Evolutionary conservation across 2,113 vertebrate species (phyloP).

Genomic region (Danionella cerebrum): DNA sequence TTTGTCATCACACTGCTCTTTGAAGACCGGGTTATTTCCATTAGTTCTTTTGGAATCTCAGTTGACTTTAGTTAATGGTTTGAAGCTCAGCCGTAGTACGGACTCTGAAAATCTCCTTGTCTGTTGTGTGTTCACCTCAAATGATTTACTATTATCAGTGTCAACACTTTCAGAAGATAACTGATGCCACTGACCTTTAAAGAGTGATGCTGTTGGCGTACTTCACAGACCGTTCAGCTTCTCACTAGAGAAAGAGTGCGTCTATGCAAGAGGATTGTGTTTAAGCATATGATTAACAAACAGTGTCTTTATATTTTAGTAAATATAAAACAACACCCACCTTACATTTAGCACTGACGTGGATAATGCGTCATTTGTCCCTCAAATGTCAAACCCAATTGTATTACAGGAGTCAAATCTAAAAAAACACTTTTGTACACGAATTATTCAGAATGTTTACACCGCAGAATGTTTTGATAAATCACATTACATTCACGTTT

Average conservation of each 20-base stretch:
- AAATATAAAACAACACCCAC: too few relatives aligned
- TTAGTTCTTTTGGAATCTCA: neutral
- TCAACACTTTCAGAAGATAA: conserved; percentile 11
- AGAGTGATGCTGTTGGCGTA: neutral
- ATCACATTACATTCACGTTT: too few relatives aligned
- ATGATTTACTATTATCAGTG: conserved; percentile 25
- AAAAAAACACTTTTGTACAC: neutral
- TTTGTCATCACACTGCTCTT: neutral
- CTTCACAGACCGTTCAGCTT: neutral
- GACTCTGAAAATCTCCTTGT: neutral
- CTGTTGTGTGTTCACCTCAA: conserved; percentile 8
- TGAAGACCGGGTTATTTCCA: neutral
- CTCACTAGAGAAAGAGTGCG: neutral
- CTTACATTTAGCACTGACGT: too few relatives aligned
- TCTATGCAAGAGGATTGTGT: neutral
- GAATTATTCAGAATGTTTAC: neutral
- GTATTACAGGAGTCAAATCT: neutral
- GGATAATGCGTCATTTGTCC: neutral
- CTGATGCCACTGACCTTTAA: conserved; percentile 8
- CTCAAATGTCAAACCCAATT: neutral
- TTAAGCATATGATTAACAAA: too few relatives aligned
- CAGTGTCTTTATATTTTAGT: too few relatives aligned
- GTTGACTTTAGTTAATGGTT: neutral
- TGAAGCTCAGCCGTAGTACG: neutral
- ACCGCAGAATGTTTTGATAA: neutral